Evolutionary conservation across 1,140 invertebrate genomes (phyloP).

Genomic region (Halesus radiatus): DNA sequence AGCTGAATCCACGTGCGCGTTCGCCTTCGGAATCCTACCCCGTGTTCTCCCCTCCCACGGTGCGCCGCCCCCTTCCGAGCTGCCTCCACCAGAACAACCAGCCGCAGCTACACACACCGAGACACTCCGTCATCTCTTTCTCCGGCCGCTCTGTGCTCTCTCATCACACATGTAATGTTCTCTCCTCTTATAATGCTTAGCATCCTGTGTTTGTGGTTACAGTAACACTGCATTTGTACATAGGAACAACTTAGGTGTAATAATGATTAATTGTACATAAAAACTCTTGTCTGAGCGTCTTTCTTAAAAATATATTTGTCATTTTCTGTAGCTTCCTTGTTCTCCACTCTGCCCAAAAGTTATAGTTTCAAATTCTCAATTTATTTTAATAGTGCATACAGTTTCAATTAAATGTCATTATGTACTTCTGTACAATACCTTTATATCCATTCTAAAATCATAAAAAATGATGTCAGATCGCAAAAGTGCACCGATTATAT

Average conservation of each 20-base stretch:
- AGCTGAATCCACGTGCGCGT: constrained; percentile 75
- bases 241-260: not conserved
- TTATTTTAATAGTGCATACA: not conserved
- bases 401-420: not conserved
- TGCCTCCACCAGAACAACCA: constrained; percentile 57
- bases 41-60: constrained; percentile 85
- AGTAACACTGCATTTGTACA: constrained; percentile 32
- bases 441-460: too few species aligned
- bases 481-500: not conserved
- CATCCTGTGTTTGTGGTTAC: constrained; percentile 24
- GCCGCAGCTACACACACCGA: constrained; percentile 68
- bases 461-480: not conserved
- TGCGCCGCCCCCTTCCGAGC: constrained; percentile 61
- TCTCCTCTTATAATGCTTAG: constrained; percentile 16
- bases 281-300: too few species aligned
- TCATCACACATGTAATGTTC: constrained; percentile 85
- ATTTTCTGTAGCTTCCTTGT: too few species aligned
- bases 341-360: too few species aligned
- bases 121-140: constrained; percentile 77
- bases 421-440: too few species aligned
- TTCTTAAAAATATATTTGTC: too few species aligned
- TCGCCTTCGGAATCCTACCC: constrained; percentile 83
- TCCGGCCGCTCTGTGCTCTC: constrained; percentile 80
- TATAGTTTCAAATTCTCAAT: too few species aligned
- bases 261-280: too few species aligned